Evolutionary conservation across 2,888 invertebrate genomes (phyloP), one percentile per base, ranked within the genome.

Genomic region (Euclidia mi): DNA sequence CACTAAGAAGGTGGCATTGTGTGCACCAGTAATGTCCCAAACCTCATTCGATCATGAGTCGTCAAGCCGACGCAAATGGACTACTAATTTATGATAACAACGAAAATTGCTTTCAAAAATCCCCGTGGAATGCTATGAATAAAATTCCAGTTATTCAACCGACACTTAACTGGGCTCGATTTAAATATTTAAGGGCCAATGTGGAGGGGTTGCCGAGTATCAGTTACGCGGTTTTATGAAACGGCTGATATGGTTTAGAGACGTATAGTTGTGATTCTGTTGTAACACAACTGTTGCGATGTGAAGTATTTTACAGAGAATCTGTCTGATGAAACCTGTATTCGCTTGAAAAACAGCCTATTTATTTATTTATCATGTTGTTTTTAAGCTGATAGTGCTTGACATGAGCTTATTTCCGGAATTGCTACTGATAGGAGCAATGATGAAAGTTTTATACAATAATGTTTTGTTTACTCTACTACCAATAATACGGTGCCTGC

Each of bases 1-100:
- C 44, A 46, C 11, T 20, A 43, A 59, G 53, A 71, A 60, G 61
- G 34, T 60, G 64, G 65, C 60, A 63, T 57, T 63, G 58, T 59
- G 56, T 62, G 40, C 61, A 45, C 7, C 66, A 51, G 51, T 69
- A 65, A 74, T 68, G 58, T 48, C 40, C n/a, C n/a, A n/a, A n/a
- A 76, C 62, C 64, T 73, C 38, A 59, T 57, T 65, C 65, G 60
- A 42, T 58, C 43, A 65, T 55, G 58, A 60, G 28, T 50, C 56
- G 56, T 55, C 56, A 52, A 71, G 65, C 56, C 65, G 65, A 73
- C 73, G 72, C 59, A 77, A 81, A 79, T 75, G 67, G 84, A 79
- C 80, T 82, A 79, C 78, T 79, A 79, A 84, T 83, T 83, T 80
- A 77, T 76, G 71, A 70, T 78, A 79, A 82, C 81, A 84, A 85